phyloP scores from a whole-genome alignment of 2,888 invertebrate genomes.

The Pachymerium ferrugineum region DNA sequence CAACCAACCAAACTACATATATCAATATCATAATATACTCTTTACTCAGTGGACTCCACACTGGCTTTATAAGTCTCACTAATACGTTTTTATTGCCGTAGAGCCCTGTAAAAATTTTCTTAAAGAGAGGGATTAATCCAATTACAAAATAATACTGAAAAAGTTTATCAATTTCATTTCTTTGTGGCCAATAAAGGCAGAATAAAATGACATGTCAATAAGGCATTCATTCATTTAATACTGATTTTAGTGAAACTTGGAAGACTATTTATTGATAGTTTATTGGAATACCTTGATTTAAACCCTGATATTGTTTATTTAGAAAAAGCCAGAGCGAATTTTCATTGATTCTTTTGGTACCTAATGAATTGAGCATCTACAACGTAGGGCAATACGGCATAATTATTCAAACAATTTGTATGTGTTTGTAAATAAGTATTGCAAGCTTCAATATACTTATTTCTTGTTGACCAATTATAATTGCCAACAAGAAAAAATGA shows the following conservation, averaged over 20 bases:
- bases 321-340: background rate
- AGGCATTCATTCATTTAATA: background rate
- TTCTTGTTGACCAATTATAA: background rate
- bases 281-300: background rate
- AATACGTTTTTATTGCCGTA: background rate
- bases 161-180: background rate
- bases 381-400: constrained; percentile 7
- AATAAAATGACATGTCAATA: background rate
- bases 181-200: background rate
- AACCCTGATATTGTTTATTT: background rate
- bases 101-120: background rate
- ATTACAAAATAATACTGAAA: constrained; percentile 10
- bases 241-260: background rate
- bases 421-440: background rate
- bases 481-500: background rate
- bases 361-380: constrained; percentile 10
- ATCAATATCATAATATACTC: background rate
- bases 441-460: background rate
- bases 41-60: background rate
- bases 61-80: background rate
- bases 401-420: background rate
- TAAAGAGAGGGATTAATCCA: background rate
- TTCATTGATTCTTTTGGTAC: background rate
- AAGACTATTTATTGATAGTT: constrained; percentile 14
- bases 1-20: too few species aligned